A percentile compares a stretch with the other conserved stretches of the same genome.
Evolutionary conservation across 2,888 invertebrate species (phyloP).

Genomic region (Ormia ochracea): DNA sequence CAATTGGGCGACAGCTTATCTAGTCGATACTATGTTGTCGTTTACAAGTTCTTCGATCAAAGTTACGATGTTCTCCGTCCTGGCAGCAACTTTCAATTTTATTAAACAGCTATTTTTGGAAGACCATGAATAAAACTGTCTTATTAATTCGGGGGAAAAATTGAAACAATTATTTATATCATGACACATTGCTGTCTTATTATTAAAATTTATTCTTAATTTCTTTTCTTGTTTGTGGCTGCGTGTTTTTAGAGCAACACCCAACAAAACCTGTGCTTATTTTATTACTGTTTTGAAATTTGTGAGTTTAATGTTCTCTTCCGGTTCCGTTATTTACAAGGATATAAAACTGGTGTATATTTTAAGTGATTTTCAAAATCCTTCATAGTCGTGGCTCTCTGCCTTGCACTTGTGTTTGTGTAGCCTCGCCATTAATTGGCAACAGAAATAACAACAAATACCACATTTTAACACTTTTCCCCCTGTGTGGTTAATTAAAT

Average conservation of each 20-base stretch:
- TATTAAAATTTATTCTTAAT: neutral
- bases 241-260: neutral
- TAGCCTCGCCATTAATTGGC: constrained; percentile 6
- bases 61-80: too few relatives aligned
- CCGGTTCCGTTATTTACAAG: constrained; percentile 2
- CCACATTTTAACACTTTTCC: constrained; percentile 52
- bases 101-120: too few relatives aligned
- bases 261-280: constrained; percentile 8
- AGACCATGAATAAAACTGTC: too few relatives aligned
- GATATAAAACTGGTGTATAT: neutral
- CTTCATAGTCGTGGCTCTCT: constrained; percentile 9
- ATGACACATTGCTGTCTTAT: too few relatives aligned
- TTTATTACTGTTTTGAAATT: neutral
- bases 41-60: too few relatives aligned
- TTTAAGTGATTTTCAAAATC: constrained; percentile 17
- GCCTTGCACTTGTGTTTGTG: constrained; percentile 16
- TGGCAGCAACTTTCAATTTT: too few relatives aligned
- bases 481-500: constrained; percentile 57
- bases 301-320: constrained; percentile 26
- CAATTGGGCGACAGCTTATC: too few relatives aligned
- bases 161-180: too few relatives aligned
- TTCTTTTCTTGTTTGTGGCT: neutral
- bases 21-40: too few relatives aligned
- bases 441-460: neutral
- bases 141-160: too few relatives aligned